Evolutionary conservation across 2,888 invertebrate species (phyloP), one percentile per base, ranked within the genome.

Genomic region (Piscicola geometra): DNA sequence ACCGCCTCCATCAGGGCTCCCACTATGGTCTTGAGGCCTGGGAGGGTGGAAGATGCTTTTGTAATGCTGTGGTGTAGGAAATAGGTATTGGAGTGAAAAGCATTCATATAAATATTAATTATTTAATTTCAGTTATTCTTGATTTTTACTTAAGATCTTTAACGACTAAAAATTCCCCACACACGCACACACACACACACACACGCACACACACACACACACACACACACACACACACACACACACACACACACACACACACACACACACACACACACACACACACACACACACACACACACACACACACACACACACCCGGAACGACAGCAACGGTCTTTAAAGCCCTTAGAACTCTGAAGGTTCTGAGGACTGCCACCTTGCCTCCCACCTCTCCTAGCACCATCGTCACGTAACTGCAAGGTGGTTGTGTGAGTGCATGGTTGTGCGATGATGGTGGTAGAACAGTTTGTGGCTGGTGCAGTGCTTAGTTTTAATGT

Each of bases 261-360:
- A 64, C 64, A 64, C n/a, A 64, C 64, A 64, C n/a, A 64, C 64
- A 64, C 30, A 64, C 64, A 64, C n/a, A 64, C 64, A 64, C n/a
- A 64, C 30, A 64, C n/a, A 64, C 64, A 64, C n/a, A 64, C 64
- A 64, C n/a, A 41, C 41, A 41, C 41, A 41, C 41, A 41, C 41
- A 41, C 41, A 41, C 41, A 5, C 15, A 5, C 41, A 9, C 25
- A 5, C n/a, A 15, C 75, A 90, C 90, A 96, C 97, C 97, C 90
- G 98, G 97, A 89, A 98, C 91, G 88, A 98, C 97, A 89, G 98
- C 96, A 88, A 98, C 97, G 87, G 98, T 98, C 91, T 98, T 98
- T 88, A 98, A 90, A 87, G 97, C 97, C 90, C 97, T 91, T 87
- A 98, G 90, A 88, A 98, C 97, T 89, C 98, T 92, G 90, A 97